Evolutionary conservation across 1,140 invertebrate genomes (phyloP).

Genomic region (Muscidifurax raptorellus): DNA sequence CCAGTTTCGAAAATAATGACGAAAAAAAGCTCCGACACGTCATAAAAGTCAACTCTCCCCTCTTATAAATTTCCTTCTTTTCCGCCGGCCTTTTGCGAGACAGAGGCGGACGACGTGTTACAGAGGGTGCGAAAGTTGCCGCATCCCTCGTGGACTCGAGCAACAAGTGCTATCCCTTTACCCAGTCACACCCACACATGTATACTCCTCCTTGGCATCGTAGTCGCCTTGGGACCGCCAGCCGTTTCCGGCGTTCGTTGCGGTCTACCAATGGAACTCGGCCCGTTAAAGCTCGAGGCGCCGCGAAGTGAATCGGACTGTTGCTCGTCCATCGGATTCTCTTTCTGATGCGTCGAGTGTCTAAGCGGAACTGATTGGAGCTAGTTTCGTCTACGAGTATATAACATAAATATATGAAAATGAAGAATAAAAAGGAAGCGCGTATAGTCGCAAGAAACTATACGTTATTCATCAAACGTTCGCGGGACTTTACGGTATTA

Average conservation of each 20-base stretch:
- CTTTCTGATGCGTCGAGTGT: no score
- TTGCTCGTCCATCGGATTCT: no score
- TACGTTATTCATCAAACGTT: conserved; percentile 31
- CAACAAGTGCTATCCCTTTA: conserved; percentile 61
- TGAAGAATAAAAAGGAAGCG: background rate
- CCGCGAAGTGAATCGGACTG: no score
- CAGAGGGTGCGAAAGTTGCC: conserved; percentile 9
- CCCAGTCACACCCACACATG: no score
- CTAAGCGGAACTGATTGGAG: background rate
- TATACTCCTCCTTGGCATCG: background rate
- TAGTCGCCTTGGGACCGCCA: background rate
- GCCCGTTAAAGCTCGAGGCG: conserved; percentile 1
- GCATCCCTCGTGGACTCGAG: conserved; percentile 49
- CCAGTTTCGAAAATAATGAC: no score
- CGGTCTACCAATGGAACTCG: conserved; percentile 20
- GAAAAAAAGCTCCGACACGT: background rate
- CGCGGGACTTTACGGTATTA: background rate
- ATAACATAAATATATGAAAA: background rate
- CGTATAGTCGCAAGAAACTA: background rate
- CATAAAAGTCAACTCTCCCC: background rate
- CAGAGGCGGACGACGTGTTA: background rate
- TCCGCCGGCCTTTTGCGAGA: background rate
- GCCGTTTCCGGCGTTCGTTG: conserved; percentile 24
- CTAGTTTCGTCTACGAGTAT: background rate
- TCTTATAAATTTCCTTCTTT: background rate